Base-by-base conservation (phyloP, 2,797 vertebrate genomes). In the Nasua narica region DNA sequence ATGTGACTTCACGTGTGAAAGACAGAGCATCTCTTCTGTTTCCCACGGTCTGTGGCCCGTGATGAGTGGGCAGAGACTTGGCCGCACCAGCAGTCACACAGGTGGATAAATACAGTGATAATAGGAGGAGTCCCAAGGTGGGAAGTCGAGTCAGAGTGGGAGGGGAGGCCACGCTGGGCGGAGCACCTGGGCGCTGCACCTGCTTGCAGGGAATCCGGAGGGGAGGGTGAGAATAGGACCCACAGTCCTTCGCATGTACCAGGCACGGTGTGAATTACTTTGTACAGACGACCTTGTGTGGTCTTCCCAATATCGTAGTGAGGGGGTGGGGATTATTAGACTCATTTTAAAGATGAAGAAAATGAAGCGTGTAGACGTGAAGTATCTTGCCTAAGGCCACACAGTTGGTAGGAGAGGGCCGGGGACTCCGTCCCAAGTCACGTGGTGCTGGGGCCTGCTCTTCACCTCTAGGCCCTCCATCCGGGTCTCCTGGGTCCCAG, bases 81-180 rank as follows among this genome's bases (percentile, higher is more conserved):
- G 23, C 35, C 46, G 11, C 25, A 8, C 18, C 10, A 1, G 56
- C 72, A 88, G 65, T 5, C 4, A 35, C 7, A 72, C 6, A 25
- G 8, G 3, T 60, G 25, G 16, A 27, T 77, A 14, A 43, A 40
- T 32, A 46, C 69, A 93, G 9, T 35, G n/a, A 35, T 67, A 10
- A 35, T 35, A 46, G 7, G 70, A 67, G 50, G 72, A 92, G 82
- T 67, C 32, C 50, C 25, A 5, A 70, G 35, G 23, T 69, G 18
- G 32, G 13, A 5, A 15, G 74, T 19, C 54, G 46, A 10, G 35
- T n/a, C 58, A 15, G n/a, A 77, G 32, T 4, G 40, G 48, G n/a
- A 35, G 10, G 23, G 7, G 76, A 62, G 40, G 58, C 58, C 8
- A 0, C 2, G 29, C n/a, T 6, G 1, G 3, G 12, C 2, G 6